Conservation (phyloP, 2,797 vertebrate genomes). For the Sarcoramphus papa region DNA sequence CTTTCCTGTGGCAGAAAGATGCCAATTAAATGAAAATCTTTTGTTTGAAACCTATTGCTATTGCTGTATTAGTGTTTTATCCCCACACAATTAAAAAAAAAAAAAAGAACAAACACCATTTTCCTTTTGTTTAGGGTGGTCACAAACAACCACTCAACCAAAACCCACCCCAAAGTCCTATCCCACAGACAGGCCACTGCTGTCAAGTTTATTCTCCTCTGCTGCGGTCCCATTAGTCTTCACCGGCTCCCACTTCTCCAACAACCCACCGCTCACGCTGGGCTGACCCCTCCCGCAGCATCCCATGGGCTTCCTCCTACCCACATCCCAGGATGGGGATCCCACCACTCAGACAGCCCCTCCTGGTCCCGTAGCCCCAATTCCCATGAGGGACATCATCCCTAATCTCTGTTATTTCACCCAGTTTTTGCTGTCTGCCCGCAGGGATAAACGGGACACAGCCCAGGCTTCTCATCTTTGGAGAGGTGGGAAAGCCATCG, state of each 20-base stretch:
- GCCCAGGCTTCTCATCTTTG: not conserved
- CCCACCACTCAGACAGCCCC: not conserved
- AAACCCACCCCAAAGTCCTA: not conserved
- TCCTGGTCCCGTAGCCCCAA: not conserved
- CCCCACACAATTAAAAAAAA: not conserved
- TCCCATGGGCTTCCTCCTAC: not conserved
- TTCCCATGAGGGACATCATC: no score
- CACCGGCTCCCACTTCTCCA: not conserved
- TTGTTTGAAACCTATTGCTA: not conserved
- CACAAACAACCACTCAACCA: not conserved
- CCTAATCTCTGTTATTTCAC: not conserved
- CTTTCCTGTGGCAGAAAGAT: slow-evolving; percentile 26
- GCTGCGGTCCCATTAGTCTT: not conserved
- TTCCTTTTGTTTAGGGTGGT: not conserved
- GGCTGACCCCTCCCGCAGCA: not conserved
- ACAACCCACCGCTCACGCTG: fast-evolving
- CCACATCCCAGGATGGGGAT: fast-evolving
- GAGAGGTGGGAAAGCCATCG: slow-evolving; percentile 24
- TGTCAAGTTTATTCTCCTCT: not conserved
- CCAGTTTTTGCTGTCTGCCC: not conserved
- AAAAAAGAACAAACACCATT: not conserved
- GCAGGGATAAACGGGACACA: not conserved
- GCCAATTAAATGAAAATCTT: not conserved
- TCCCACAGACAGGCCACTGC: not conserved
- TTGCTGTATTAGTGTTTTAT: not conserved